These are phyloP conservation scores for Parazoanthus atlanticus DNA, from an alignment of 92 coral and sea anemone species.

Conservation along the genomic window DNA sequence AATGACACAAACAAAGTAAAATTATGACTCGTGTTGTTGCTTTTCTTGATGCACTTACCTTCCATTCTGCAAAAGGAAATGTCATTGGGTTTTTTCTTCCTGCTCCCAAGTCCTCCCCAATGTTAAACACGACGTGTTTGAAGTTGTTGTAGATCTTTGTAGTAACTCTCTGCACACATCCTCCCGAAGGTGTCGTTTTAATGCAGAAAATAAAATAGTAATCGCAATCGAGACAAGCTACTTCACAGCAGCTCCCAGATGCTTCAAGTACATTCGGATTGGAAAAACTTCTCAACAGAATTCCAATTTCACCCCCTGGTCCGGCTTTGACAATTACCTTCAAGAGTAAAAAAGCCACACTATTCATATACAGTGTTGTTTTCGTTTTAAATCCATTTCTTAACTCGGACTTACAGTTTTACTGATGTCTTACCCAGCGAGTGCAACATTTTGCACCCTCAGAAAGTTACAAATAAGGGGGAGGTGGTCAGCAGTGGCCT, in stretches of 20 bases:
- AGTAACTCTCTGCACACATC: slow-evolving; percentile 47
- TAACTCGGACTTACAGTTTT: no score
- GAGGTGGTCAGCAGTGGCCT: no score
- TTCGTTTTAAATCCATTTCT: no score
- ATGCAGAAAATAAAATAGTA: slow-evolving; percentile 70
- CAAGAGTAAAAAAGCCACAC: neutral
- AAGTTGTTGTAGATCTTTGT: slow-evolving; percentile 64
- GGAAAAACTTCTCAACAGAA: slow-evolving; percentile 62
- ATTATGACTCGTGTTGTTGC: neutral
- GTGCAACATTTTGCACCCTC: no score
- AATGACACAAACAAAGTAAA: neutral
- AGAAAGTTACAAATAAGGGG: no score
- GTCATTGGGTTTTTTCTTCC: slow-evolving; percentile 58
- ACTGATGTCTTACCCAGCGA: no score
- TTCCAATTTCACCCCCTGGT: slow-evolving; percentile 61
- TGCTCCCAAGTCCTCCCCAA: slow-evolving; percentile 49
- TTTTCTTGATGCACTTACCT: slow-evolving; percentile 49
- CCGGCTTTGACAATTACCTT: neutral
- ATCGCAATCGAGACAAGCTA: slow-evolving; percentile 62
- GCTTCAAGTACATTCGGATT: slow-evolving; percentile 66
- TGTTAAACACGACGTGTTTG: slow-evolving; percentile 65
- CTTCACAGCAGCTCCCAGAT: slow-evolving; percentile 73
- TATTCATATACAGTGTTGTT: no score
- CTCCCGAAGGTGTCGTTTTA: slow-evolving; percentile 43
- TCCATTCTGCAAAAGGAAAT: slow-evolving; percentile 62